Conservation (phyloP, 2,888 invertebrate species). For the Mayetiola destructor region DNA sequence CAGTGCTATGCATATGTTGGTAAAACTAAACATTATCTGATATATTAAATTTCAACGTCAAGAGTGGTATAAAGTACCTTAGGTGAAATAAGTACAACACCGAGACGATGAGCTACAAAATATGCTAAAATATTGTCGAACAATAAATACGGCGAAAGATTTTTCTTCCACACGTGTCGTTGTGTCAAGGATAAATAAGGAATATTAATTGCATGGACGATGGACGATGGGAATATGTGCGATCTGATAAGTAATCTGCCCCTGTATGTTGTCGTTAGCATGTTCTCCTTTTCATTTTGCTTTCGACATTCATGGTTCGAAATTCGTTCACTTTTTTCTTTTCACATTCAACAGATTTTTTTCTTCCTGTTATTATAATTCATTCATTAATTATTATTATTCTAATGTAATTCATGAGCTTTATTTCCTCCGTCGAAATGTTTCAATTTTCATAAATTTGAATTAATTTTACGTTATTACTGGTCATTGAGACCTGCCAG, state of each 20-base stretch:
- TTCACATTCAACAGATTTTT: background rate
- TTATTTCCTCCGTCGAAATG: background rate
- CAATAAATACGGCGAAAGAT: too few species aligned
- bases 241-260: background rate
- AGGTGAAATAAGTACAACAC: too few species aligned
- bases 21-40: too few species aligned
- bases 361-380: background rate
- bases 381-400: background rate
- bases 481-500: too few species aligned
- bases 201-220: slow-evolving; percentile 8
- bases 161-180: too few species aligned
- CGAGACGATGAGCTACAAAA: too few species aligned
- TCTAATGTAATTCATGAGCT: background rate
- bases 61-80: too few species aligned
- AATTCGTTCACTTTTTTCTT: background rate
- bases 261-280: background rate
- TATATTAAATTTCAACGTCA: too few species aligned
- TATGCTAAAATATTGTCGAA: too few species aligned
- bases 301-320: too few species aligned
- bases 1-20: too few species aligned
- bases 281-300: background rate
- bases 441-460: background rate
- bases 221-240: background rate
- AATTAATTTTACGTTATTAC: too few species aligned
- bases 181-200: slow-evolving; percentile 4